These are phyloP conservation scores for Acromyrmex charruanus DNA, from an alignment of 1,140 invertebrate species.

Conservation along the genomic window DNA sequence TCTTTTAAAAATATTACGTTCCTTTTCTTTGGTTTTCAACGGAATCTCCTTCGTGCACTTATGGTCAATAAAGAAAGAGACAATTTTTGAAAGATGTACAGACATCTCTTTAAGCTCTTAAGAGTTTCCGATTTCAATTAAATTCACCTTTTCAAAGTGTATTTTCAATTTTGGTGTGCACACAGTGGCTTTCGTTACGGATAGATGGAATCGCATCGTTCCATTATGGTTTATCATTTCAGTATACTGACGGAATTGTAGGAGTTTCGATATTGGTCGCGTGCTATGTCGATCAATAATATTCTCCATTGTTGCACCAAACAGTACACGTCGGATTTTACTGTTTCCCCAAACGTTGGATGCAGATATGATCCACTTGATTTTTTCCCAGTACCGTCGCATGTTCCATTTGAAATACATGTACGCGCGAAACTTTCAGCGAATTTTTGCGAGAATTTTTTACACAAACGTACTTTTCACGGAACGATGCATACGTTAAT, in stretches of 20 bases:
- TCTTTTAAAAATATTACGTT: neutral
- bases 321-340: constrained; percentile 26
- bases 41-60: neutral
- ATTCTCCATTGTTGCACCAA: constrained; percentile 50
- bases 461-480: neutral
- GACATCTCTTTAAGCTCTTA: constrained; percentile 25
- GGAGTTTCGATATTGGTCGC: constrained; percentile 45
- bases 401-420: constrained; percentile 22
- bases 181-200: constrained; percentile 10
- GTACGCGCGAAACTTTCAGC: neutral
- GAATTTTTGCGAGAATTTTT: neutral
- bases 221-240: constrained; percentile 62
- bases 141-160: constrained; percentile 44
- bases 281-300: constrained; percentile 62
- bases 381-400: constrained; percentile 19
- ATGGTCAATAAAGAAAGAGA: neutral
- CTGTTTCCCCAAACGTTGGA: constrained; percentile 25
- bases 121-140: constrained; percentile 40
- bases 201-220: constrained; percentile 52
- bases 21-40: too few relatives aligned
- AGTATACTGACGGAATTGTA: constrained; percentile 41
- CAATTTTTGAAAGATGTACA: neutral
- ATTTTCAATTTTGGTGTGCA: constrained; percentile 48
- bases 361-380: constrained; percentile 57
- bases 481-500: neutral